Evolutionary conservation across 30 jellyfish, hydroid and myxozoan genomes (phyloP), one percentile per base, ranked within the genome.

Genomic region (Catostylus mosaicus): DNA sequence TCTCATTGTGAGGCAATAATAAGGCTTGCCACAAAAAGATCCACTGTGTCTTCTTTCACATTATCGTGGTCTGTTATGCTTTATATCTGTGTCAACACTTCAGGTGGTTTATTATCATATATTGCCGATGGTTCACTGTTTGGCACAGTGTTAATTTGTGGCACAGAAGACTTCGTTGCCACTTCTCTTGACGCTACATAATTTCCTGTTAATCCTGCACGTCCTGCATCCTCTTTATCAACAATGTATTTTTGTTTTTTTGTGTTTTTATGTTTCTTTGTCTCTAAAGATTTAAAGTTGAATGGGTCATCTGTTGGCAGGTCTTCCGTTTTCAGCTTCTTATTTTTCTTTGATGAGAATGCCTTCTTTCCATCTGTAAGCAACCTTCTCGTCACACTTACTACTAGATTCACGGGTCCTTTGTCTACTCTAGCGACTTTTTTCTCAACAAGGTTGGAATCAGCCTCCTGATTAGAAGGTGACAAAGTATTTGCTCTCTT

Each of bases 351-450:
- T 30, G 71, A 23, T 1, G 31, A 27, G 19, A 38, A 9, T 23
- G 75, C 54, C 23, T 75, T 75, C 37, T 56, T 75, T 10, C 43
- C 33, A 14, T 31, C 36, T 6, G 14, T 30, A 26, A 35, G 33
- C 45, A 43, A 62, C 23, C 82, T 37, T 14, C 91, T 65, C 20
- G 52, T 81, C 6, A 81, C 84, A 1, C 78, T 81, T 0, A 81
- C 91, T 6, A 81, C 78, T 9, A 81, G 11, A 30, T 48, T 69
- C 24, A 81, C 20, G 0, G 84, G 91, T 31, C 91, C 91, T 67
- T 81, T 81, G 14, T 51, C 68, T 29, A 79, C 47, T 48, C 43
- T 66, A 30, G 40, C 40, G n/a, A 79, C 74, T 64, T 26, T 67
- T 59, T 43, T 54, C 59, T 62, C 81, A 0, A 77, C 26, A 23